Evolutionary conservation across 2,888 invertebrate genomes (phyloP).

Genomic region (Unio pictorum): DNA sequence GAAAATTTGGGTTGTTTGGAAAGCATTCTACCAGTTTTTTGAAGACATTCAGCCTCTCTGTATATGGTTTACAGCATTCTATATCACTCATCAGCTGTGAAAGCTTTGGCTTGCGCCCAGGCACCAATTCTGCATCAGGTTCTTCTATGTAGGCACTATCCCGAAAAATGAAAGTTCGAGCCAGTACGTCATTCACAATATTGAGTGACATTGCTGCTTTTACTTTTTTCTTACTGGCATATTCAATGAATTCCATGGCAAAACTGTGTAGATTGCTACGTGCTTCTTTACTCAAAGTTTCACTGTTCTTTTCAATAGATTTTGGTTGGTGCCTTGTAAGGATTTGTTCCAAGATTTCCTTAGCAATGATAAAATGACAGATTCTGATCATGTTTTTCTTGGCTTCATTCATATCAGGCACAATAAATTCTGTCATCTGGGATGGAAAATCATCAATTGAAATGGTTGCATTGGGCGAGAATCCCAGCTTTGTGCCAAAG

Average conservation of each 20-base stretch:
- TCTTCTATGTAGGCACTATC: slow-evolving; percentile 2
- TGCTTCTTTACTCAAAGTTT: slow-evolving; percentile 1
- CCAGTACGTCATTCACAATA: slow-evolving; percentile 3
- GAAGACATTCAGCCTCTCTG: slow-evolving; percentile 11
- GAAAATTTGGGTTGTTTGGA: slow-evolving; percentile 30
- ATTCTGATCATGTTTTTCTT: slow-evolving; percentile 24
- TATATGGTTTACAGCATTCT: slow-evolving; percentile 7
- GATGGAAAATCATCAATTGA: slow-evolving; percentile 25
- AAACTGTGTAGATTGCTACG: slow-evolving; percentile 6
- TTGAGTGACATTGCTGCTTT: slow-evolving; percentile 3
- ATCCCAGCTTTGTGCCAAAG: slow-evolving; percentile 20
- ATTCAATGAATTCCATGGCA: slow-evolving; percentile 12
- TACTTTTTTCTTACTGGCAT: slow-evolving; percentile 5
- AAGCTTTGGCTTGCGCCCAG: slow-evolving; percentile 3
- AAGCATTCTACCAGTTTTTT: slow-evolving; percentile 18
- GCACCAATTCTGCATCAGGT: slow-evolving; percentile 2
- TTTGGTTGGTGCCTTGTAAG: slow-evolving; percentile 7
- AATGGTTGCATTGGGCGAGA: slow-evolving; percentile 19
- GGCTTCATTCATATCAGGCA: slow-evolving; percentile 20
- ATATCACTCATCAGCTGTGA: slow-evolving; percentile 16
- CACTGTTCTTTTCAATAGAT: slow-evolving; percentile 1
- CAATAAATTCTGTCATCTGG: slow-evolving; percentile 26
- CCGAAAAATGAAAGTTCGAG: slow-evolving; percentile 11
- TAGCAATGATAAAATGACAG: slow-evolving; percentile 35
- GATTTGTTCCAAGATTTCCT: slow-evolving; percentile 38